Evolutionary conservation across 2,113 vertebrate genomes (phyloP).

Genomic region (Semicossyphus pulcher): DNA sequence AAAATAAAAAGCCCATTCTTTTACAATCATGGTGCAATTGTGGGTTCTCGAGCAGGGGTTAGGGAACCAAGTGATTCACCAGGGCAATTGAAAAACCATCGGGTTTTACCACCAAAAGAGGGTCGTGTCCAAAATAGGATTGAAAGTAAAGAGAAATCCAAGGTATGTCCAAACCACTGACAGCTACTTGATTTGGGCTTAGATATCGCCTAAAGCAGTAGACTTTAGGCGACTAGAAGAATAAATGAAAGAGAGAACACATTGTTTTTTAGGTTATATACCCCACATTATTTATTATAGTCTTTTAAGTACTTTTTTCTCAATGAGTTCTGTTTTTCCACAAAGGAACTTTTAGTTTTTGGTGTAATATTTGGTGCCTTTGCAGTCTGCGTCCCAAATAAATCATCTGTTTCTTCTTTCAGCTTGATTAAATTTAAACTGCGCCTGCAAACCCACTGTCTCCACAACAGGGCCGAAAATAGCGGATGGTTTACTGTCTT

Average conservation of each 20-base stretch:
- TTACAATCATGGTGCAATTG: slow-evolving; percentile 71
- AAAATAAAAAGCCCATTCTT: slow-evolving; percentile 76
- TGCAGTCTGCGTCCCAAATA: slow-evolving; percentile 24
- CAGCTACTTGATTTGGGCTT: slow-evolving; percentile 27
- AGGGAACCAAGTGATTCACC: slow-evolving; percentile 71
- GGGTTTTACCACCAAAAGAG: slow-evolving; percentile 38
- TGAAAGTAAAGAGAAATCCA: slow-evolving; percentile 43
- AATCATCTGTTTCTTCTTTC: slow-evolving; percentile 48
- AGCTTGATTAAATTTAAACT: slow-evolving; percentile 55
- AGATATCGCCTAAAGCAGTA: background rate
- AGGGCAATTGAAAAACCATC: slow-evolving; percentile 76
- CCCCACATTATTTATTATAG: background rate
- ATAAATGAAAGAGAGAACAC: background rate
- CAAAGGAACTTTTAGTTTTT: background rate
- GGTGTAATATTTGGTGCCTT: slow-evolving; percentile 3
- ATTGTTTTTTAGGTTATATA: slow-evolving; percentile 4
- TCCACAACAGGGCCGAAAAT: slow-evolving; percentile 50
- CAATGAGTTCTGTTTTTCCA: background rate
- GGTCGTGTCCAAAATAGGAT: slow-evolving; percentile 46
- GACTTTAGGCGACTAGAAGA: no score
- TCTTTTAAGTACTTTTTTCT: no score
- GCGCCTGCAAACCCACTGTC: slow-evolving; percentile 36
- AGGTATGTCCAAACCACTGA: slow-evolving; percentile 47
- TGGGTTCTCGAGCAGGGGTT: slow-evolving; percentile 60
- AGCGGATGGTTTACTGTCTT: slow-evolving; percentile 28